Evolutionary conservation across 2,888 invertebrate genomes (phyloP).

Genomic region (Epinotia demarniana): DNA sequence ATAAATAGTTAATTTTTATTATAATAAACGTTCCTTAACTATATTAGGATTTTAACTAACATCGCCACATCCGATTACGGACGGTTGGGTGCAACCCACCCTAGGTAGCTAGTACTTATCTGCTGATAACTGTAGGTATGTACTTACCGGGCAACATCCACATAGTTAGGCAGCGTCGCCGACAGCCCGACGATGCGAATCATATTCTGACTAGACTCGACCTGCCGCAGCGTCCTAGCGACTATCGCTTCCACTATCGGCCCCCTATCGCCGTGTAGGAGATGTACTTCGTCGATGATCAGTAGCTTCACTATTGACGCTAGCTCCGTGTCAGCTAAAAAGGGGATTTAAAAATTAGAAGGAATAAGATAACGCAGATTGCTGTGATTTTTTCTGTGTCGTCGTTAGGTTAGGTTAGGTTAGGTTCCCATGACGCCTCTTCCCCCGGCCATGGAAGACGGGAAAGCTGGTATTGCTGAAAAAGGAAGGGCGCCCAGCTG

Average conservation of each 20-base stretch:
- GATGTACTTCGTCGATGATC: constrained; percentile 98
- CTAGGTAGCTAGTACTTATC: background rate
- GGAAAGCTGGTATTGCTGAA: background rate
- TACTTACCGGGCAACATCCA: constrained; percentile 92
- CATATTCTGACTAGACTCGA: constrained; percentile 96
- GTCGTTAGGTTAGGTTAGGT: background rate
- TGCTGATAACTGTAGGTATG: background rate
- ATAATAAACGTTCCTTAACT: too few relatives aligned
- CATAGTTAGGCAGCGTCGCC: constrained; percentile 98
- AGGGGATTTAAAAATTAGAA: background rate
- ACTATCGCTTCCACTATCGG: constrained; percentile 99
- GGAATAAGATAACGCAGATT: background rate
- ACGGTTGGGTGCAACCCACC: too few relatives aligned
- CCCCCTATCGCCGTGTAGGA: constrained; percentile 98
- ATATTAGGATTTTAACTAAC: too few relatives aligned
- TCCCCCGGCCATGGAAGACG: constrained; percentile 39
- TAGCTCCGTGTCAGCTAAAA: constrained; percentile 92
- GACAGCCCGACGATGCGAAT: constrained; percentile 98
- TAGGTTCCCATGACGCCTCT: too few relatives aligned
- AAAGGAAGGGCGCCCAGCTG: constrained; percentile 3
- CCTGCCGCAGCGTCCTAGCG: constrained; percentile 96
- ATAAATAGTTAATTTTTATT: too few relatives aligned
- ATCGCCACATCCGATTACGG: too few relatives aligned
- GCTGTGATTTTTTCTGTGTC: background rate
- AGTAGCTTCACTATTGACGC: constrained; percentile 95